A percentile compares a stretch with the other conserved stretches of the same genome.
Evolutionary conservation across 2,113 vertebrate species (phyloP).

Genomic region (Saguinus midas): DNA sequence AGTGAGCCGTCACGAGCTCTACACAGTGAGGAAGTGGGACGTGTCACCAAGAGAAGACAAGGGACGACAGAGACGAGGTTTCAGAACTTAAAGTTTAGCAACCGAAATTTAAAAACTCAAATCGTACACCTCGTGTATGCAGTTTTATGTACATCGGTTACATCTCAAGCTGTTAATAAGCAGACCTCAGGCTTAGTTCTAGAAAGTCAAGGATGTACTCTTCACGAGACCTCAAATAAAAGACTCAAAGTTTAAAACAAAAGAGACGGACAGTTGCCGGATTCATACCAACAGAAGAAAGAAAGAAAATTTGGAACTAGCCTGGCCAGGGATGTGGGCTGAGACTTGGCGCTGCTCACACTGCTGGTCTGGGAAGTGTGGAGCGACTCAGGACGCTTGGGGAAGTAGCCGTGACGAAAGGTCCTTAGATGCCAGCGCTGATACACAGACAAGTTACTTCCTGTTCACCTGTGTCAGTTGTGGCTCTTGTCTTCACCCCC

Average conservation of each 20-base stretch:
- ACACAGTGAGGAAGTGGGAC: background rate
- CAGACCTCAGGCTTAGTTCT: background rate
- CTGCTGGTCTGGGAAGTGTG: background rate
- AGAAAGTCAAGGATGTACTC: background rate
- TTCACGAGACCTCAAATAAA: background rate
- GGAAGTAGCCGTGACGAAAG: accelerated
- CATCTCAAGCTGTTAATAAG: too few relatives aligned
- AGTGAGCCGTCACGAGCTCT: background rate
- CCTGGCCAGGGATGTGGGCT: accelerated
- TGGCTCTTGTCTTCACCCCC: background rate
- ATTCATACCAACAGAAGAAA: too few relatives aligned
- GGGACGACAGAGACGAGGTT: background rate
- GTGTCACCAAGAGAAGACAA: background rate
- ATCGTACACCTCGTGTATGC: background rate
- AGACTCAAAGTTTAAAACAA: background rate
- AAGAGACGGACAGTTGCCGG: background rate
- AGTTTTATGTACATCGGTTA: background rate
- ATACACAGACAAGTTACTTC: background rate
- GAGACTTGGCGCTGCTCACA: accelerated
- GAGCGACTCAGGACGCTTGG: background rate
- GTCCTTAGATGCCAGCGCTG: background rate
- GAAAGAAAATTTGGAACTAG: background rate
- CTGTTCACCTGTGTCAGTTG: background rate
- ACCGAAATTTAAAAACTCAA: background rate
- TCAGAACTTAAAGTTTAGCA: background rate